These are phyloP conservation scores for Scophthalmus maximus DNA, from an alignment of 2,113 vertebrate genomes.

Conservation along the genomic window DNA sequence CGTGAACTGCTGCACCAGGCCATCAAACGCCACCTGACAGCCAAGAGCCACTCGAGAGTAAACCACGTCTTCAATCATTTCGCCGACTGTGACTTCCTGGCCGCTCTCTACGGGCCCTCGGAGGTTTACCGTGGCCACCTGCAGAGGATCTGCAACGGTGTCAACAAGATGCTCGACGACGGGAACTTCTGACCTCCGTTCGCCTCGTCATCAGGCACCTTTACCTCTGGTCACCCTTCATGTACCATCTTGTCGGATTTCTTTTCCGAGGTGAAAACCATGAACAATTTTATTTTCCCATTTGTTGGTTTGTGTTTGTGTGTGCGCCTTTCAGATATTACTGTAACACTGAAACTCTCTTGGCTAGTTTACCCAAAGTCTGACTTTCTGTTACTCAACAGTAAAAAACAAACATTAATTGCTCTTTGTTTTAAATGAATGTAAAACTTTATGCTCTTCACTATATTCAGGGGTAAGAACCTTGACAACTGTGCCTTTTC, in stretches of 20 bases:
- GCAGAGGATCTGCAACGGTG: constrained; percentile 88
- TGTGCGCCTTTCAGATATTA: constrained; percentile 50
- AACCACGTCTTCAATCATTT: constrained; percentile 95
- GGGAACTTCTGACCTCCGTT: constrained; percentile 87
- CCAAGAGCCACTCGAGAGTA: constrained; percentile 94
- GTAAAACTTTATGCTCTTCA: constrained; percentile 64
- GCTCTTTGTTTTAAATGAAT: constrained; percentile 57
- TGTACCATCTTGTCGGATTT: constrained; percentile 8
- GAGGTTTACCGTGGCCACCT: constrained; percentile 91
- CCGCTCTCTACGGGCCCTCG: constrained; percentile 85
- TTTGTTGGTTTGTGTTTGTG: constrained; percentile 37
- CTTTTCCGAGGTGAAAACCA: constrained; percentile 39
- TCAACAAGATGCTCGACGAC: constrained; percentile 93
- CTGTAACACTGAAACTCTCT: constrained; percentile 55
- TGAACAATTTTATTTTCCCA: constrained; percentile 32
- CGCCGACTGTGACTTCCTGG: constrained; percentile 92
- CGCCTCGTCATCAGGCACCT: neutral
- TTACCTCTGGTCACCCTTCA: constrained; percentile 33
- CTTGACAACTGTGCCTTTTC: constrained; percentile 65
- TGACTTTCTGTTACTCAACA: constrained; percentile 26
- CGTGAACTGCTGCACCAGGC: constrained; percentile 93
- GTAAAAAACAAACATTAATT: constrained; percentile 30
- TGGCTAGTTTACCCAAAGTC: constrained; percentile 59
- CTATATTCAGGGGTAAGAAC: constrained; percentile 52
- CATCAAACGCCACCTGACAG: constrained; percentile 90